A percentile compares a stretch with the other conserved stretches of the same genome.
Conservation (phyloP, 2,797 vertebrate species). For the Garrulus glandarius region DNA sequence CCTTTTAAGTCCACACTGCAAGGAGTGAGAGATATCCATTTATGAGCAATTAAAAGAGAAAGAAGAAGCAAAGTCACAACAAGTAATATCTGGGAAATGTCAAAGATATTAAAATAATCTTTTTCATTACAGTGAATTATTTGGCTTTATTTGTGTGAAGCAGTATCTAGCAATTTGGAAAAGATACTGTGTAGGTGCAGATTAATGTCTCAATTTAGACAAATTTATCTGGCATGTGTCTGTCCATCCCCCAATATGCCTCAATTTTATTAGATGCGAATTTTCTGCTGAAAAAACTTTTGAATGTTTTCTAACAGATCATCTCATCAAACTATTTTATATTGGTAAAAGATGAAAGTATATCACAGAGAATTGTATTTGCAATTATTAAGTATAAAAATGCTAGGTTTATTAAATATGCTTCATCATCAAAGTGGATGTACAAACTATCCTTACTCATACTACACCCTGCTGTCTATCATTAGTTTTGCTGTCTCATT, state of each 20-base stretch:
- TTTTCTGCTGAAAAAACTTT: not conserved
- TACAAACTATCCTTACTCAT: not conserved
- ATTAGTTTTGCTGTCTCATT: not conserved
- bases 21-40: not conserved
- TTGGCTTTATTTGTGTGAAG: not conserved
- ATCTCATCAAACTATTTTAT: not conserved
- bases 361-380: not conserved
- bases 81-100: not conserved
- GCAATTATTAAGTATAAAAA: not conserved
- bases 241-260: not conserved
- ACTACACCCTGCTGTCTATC: not conserved
- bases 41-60: not conserved
- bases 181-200: not conserved
- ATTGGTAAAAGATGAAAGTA: not conserved
- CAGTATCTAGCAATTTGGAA: not conserved
- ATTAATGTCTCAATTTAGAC: not conserved
- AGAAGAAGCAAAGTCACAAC: not conserved
- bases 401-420: not conserved
- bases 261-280: not conserved
- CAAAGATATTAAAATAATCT: not conserved
- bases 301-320: not conserved
- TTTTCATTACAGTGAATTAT: not conserved
- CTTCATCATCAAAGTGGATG: not conserved
- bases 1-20: not conserved
- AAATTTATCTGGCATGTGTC: not conserved